Conservation (phyloP, 2,888 invertebrate genomes). For the Lamproptera curius region DNA sequence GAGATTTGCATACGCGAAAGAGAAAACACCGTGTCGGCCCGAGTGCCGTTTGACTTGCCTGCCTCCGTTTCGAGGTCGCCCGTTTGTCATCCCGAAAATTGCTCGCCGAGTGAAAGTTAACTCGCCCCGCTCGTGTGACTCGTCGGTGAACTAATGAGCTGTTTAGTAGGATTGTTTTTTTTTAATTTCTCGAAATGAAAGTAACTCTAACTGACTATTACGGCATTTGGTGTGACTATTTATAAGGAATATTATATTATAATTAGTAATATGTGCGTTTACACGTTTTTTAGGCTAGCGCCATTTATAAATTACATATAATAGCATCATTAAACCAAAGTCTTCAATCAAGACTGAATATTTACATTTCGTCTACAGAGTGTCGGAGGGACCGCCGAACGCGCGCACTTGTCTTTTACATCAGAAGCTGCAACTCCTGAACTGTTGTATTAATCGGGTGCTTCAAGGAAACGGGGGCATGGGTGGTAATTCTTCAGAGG, state of each 20-base stretch:
- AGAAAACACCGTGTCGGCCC: conserved; percentile 50
- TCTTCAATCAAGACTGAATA: too few species aligned
- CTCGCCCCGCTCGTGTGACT: conserved; percentile 46
- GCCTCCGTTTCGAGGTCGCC: conserved; percentile 58
- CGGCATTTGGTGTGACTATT: too few species aligned
- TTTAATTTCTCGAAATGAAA: conserved; percentile 4
- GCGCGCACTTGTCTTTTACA: conserved; percentile 93
- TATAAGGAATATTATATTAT: too few species aligned
- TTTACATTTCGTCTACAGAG: conserved; percentile 76
- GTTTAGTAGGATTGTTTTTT: conserved; percentile 5
- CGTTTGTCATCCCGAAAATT: conserved; percentile 52
- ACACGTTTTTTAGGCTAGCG: too few species aligned
- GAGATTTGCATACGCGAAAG: conserved; percentile 49
- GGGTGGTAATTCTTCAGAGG: conserved; percentile 67
- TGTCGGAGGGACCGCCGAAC: conserved; percentile 90
- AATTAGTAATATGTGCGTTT: too few species aligned
- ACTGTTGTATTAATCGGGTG: conserved; percentile 85
- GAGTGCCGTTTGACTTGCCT: conserved; percentile 50
- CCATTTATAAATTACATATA: too few species aligned
- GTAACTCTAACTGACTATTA: too few species aligned
- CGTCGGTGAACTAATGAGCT: conserved; percentile 28
- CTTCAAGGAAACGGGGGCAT: conserved; percentile 57
- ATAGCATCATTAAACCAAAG: too few species aligned
- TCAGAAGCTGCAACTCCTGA: conserved; percentile 95
- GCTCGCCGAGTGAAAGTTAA: conserved; percentile 60